Evolutionary conservation across 2,888 invertebrate genomes (phyloP).

Genomic region (Pyrrhosoma nymphula): DNA sequence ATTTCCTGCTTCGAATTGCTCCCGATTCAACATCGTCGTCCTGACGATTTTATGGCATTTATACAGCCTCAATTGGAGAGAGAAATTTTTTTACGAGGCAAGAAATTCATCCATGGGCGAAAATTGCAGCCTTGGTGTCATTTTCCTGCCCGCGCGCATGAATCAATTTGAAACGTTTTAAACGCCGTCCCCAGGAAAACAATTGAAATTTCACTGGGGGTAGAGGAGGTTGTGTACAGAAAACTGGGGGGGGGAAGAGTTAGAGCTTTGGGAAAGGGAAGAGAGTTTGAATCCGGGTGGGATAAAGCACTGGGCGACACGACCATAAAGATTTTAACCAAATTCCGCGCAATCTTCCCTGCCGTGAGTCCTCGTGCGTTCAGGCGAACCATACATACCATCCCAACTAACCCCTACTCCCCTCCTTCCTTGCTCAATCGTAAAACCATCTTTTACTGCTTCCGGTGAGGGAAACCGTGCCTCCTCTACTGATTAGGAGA

Average conservation of each 20-base stretch:
- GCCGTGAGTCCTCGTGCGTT: neutral
- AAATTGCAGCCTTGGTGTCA: neutral
- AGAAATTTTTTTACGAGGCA: slow-evolving; percentile 24
- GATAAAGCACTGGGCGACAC: neutral
- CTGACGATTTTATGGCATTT: neutral
- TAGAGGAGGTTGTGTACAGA: neutral
- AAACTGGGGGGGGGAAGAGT: no score
- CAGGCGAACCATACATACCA: neutral
- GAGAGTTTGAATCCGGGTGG: neutral
- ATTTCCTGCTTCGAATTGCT: neutral
- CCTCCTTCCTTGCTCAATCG: neutral
- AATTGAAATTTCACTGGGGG: slow-evolving; percentile 7
- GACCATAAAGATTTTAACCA: slow-evolving; percentile 18
- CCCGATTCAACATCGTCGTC: neutral
- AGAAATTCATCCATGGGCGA: neutral
- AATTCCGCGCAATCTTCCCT: slow-evolving; percentile 17
- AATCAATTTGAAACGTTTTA: slow-evolving; percentile 36
- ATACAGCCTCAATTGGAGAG: neutral
- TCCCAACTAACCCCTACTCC: neutral
- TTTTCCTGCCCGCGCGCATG: neutral
- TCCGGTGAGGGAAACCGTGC: neutral
- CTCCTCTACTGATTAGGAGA: neutral
- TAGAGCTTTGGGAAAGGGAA: neutral
- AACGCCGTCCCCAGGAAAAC: slow-evolving; percentile 20
- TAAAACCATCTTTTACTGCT: slow-evolving; percentile 35